These are phyloP conservation scores for Iphiclides podalirius DNA, from an alignment of 2,888 invertebrate genomes.

Conservation along the genomic window DNA sequence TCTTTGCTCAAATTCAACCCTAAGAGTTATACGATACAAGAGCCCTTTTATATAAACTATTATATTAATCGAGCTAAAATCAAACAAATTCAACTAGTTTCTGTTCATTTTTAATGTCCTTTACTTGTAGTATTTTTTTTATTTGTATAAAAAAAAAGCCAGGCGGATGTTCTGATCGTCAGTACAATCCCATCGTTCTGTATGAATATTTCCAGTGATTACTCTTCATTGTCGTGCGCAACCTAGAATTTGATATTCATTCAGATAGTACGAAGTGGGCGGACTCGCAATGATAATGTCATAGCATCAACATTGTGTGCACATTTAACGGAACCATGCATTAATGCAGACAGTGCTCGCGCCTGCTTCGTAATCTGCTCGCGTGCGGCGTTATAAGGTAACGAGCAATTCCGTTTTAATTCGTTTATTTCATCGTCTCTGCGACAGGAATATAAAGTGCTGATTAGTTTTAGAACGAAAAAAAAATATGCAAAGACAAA, in stretches of 20 bases:
- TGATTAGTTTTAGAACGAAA: not conserved
- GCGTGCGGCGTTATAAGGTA: constrained; percentile 7
- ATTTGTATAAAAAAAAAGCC: too few relatives aligned
- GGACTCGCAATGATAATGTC: constrained; percentile 28
- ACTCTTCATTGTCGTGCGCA: constrained; percentile 3
- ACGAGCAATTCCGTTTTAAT: constrained; percentile 1
- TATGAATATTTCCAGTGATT: constrained; percentile 7
- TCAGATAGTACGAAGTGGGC: constrained; percentile 28
- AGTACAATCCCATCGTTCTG: not conserved
- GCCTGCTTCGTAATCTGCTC: constrained; percentile 1
- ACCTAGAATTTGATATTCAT: constrained; percentile 19
- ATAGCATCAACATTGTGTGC: constrained; percentile 28
- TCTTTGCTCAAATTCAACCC: not conserved
- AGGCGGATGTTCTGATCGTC: not conserved
- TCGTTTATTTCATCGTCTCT: constrained; percentile 6
- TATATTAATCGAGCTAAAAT: too few relatives aligned
- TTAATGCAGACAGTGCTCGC: constrained; percentile 7
- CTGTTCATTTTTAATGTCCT: too few relatives aligned
- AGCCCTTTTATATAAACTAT: too few relatives aligned
- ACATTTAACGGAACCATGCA: constrained; percentile 27
- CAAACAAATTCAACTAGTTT: too few relatives aligned
- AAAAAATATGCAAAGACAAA: too few relatives aligned
- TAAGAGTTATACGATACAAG: not conserved
- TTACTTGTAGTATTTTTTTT: too few relatives aligned
- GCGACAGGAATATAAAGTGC: not conserved